Conservation (phyloP, 92 coral and sea anemone genomes). For the Micromussa lordhowensis region DNA sequence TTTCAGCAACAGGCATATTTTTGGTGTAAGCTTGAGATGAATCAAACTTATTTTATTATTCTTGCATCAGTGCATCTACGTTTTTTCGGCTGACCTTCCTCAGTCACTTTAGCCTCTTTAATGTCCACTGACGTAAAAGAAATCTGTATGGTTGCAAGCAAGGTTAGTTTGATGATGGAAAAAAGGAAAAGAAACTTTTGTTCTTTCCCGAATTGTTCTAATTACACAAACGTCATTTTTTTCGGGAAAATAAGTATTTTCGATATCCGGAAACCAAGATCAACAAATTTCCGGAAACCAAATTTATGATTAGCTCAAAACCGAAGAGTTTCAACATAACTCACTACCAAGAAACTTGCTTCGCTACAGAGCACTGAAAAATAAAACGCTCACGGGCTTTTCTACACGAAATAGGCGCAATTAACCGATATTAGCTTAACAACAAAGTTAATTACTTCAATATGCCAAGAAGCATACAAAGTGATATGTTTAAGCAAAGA, state of each 20-base stretch:
- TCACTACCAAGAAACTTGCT: not conserved
- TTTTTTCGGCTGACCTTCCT: too few relatives aligned
- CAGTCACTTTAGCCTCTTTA: too few relatives aligned
- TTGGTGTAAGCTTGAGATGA: not conserved
- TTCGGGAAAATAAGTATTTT: not conserved
- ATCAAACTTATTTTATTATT: not conserved
- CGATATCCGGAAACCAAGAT: conserved; percentile 57
- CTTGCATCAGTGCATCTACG: not conserved
- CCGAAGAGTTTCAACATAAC: not conserved
- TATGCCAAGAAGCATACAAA: conserved; percentile 12
- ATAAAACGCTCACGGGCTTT: not conserved
- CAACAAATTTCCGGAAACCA: conserved; percentile 62
- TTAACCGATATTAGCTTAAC: conserved; percentile 35
- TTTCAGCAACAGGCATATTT: not conserved
- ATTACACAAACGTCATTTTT: too few relatives aligned
- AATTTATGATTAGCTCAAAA: conserved; percentile 17
- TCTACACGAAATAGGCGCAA: not conserved
- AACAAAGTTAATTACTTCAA: conserved; percentile 43
- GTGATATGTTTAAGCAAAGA: conserved; percentile 34
- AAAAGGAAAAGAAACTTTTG: not conserved
- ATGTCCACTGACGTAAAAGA: too few relatives aligned
- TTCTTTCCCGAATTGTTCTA: not conserved
- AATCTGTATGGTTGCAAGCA: not conserved
- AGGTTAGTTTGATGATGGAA: not conserved
- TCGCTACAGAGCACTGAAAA: not conserved